Conservation (phyloP, 2,888 invertebrate species). For the Ectemnius continuus region DNA sequence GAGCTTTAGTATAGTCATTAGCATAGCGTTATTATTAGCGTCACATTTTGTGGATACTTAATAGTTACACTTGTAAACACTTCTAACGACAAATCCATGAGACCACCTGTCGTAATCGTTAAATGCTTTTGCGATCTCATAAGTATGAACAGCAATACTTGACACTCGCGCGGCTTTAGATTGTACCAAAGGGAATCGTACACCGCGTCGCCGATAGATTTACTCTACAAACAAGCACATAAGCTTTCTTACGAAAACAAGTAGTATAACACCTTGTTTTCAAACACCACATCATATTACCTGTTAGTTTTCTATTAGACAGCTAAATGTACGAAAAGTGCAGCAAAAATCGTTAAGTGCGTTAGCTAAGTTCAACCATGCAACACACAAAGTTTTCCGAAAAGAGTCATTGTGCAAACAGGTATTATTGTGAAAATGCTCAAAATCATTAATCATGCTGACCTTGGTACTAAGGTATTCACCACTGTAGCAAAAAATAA, state of each 20-base stretch:
- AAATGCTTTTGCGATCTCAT: slow-evolving; percentile 27
- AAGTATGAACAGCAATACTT: background rate
- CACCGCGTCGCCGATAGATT: slow-evolving; percentile 38
- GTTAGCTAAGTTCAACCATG: background rate
- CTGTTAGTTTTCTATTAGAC: background rate
- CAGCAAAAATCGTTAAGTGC: background rate
- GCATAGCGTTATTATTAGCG: no score
- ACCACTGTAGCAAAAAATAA: slow-evolving; percentile 53
- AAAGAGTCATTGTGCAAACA: background rate
- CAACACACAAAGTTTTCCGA: background rate
- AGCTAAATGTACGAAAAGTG: background rate
- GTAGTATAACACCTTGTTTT: background rate
- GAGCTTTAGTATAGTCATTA: no score
- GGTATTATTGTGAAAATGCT: background rate
- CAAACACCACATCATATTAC: background rate
- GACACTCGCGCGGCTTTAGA: background rate
- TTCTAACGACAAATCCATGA: slow-evolving; percentile 33
- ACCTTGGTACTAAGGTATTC: slow-evolving; percentile 60
- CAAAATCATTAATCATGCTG: slow-evolving; percentile 7
- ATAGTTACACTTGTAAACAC: slow-evolving; percentile 30
- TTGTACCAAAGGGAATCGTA: background rate
- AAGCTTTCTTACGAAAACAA: background rate
- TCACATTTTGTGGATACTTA: background rate
- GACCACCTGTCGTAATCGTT: slow-evolving; percentile 28
- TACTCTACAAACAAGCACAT: slow-evolving; percentile 39